These are phyloP conservation scores for Synanceia verrucosa DNA, from an alignment of 2,797 vertebrate species.

Conservation along the genomic window DNA sequence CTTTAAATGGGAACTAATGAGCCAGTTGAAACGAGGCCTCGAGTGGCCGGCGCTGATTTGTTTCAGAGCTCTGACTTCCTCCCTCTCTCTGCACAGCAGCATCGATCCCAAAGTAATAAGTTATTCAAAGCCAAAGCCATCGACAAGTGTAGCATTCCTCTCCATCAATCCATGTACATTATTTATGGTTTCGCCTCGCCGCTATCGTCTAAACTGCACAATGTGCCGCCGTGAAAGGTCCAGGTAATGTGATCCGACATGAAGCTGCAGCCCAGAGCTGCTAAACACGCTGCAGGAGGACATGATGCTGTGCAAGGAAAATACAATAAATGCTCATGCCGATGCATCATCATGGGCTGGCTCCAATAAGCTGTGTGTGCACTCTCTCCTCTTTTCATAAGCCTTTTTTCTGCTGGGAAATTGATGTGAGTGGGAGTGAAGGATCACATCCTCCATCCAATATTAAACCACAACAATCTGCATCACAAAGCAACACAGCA, in stretches of 20 bases:
- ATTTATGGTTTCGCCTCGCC: constrained; percentile 35
- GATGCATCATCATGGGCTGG: neutral
- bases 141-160: constrained; percentile 37
- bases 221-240: neutral
- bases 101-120: constrained; percentile 54
- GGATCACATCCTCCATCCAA: neutral
- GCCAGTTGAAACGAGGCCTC: constrained; percentile 22
- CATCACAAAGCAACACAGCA: neutral
- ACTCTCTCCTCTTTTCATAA: neutral
- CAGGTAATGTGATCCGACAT: constrained; percentile 11
- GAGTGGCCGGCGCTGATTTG: constrained; percentile 37
- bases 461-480: neutral
- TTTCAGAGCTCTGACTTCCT: too few species aligned
- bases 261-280: constrained; percentile 1
- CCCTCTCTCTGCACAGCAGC: constrained; percentile 16
- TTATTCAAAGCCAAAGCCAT: constrained; percentile 63
- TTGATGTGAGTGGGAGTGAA: neutral
- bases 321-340: neutral
- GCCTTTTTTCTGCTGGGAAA: neutral
- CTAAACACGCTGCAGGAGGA: constrained; percentile 1
- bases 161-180: constrained; percentile 54
- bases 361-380: neutral
- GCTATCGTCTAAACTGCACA: constrained; percentile 10
- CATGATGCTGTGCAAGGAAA: neutral
- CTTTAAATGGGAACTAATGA: constrained; percentile 53